Evolutionary conservation across 2,888 invertebrate genomes (phyloP).

Genomic region (Miltochrista miniata): DNA sequence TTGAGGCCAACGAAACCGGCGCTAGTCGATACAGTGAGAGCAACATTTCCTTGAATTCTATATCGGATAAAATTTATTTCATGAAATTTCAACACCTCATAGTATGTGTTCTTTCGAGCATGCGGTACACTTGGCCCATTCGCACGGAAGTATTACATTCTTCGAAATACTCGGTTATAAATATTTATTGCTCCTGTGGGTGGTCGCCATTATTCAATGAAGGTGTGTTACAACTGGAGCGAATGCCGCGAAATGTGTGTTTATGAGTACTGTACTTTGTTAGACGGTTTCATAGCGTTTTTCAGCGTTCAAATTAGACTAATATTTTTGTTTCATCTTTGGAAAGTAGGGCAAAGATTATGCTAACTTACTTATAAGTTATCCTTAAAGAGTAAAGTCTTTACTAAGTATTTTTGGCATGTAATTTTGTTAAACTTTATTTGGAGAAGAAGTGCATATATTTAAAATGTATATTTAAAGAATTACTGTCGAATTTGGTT

Average conservation of each 20-base stretch:
- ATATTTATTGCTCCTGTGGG: conserved; percentile 58
- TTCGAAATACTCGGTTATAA: conserved; percentile 52
- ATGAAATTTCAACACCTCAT: conserved; percentile 15
- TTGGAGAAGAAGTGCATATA: too few species aligned
- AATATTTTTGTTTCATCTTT: neutral
- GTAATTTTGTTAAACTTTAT: too few species aligned
- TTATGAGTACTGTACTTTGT: conserved; percentile 17
- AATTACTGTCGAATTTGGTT: too few species aligned
- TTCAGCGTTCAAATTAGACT: conserved; percentile 4
- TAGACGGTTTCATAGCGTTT: conserved; percentile 7
- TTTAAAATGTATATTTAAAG: too few species aligned
- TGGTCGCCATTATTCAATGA: conserved; percentile 54
- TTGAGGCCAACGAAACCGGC: too few species aligned
- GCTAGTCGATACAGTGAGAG: too few species aligned
- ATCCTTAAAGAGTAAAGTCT: too few species aligned
- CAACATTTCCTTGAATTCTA: conserved; percentile 2
- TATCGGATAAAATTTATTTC: conserved; percentile 18
- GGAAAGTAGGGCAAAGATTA: neutral
- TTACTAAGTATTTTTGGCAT: too few species aligned
- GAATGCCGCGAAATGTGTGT: conserved; percentile 33
- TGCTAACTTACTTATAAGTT: too few species aligned
- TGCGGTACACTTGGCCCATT: conserved; percentile 42
- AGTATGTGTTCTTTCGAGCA: conserved; percentile 24
- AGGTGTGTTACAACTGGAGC: conserved; percentile 41
- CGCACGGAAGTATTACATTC: conserved; percentile 55